Conservation (phyloP, 2,797 vertebrate species). For the Ambastaia sidthimunki region DNA sequence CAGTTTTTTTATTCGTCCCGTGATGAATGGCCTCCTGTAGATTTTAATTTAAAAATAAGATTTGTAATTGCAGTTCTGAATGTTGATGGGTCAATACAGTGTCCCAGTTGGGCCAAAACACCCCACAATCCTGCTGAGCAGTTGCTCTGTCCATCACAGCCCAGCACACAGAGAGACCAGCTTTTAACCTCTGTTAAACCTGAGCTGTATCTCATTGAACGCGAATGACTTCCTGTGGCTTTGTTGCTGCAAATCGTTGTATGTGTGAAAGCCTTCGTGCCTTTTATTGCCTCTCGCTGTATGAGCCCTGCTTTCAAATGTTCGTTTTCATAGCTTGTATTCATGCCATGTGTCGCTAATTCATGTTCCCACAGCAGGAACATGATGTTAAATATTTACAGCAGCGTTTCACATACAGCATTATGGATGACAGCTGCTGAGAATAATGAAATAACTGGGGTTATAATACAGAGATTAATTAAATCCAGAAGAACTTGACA, state of each 20-base stretch:
- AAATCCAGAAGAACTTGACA: conserved; percentile 71
- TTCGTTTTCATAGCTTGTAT: neutral
- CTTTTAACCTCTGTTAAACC: too few relatives aligned
- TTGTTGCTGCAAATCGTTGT: neutral
- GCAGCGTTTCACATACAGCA: conserved; percentile 53
- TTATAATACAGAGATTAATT: conserved; percentile 73
- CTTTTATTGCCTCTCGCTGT: neutral
- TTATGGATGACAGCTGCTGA: conserved; percentile 68
- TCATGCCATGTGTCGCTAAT: neutral
- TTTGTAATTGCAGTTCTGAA: too few relatives aligned
- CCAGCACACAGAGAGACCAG: too few relatives aligned
- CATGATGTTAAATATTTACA: conserved; percentile 71
- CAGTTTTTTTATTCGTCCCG: too few relatives aligned
- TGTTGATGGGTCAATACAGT: too few relatives aligned
- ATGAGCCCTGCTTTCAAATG: neutral
- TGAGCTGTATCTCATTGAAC: too few relatives aligned
- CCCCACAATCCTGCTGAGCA: neutral
- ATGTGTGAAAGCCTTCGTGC: neutral
- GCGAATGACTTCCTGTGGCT: neutral
- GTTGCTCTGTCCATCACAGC: too few relatives aligned
- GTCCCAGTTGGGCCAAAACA: neutral
- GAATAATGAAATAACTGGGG: conserved; percentile 78
- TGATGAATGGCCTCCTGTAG: too few relatives aligned
- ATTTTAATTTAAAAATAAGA: too few relatives aligned
- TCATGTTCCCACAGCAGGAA: conserved; percentile 52